phyloP scores from a whole-genome alignment of 2,888 invertebrate species.

The Morpho deidamia region DNA sequence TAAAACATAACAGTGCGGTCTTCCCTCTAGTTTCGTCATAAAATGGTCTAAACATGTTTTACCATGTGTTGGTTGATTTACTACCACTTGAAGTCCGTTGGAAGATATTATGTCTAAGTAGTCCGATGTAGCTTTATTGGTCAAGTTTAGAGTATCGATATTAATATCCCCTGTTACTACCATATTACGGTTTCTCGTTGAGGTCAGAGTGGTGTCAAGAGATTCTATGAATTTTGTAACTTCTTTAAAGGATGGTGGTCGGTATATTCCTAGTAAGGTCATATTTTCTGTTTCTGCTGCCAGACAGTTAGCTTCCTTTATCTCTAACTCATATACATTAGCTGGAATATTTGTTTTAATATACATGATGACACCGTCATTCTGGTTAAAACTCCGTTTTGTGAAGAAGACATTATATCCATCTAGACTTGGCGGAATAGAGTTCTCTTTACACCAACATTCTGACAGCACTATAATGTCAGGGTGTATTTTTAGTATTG shows the following conservation, averaged over 20 bases:
- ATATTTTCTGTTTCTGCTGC: background rate
- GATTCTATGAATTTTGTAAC: background rate
- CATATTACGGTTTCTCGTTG: background rate
- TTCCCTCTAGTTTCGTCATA: background rate
- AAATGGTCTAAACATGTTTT: background rate
- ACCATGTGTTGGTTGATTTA: background rate
- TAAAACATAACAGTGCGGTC: background rate
- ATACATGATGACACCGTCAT: no score
- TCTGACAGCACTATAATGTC: conserved; percentile 13
- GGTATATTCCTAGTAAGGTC: background rate
- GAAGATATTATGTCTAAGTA: background rate
- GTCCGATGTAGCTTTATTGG: background rate
- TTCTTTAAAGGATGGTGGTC: background rate
- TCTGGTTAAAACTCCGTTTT: background rate
- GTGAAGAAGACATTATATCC: background rate
- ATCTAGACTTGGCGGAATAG: background rate
- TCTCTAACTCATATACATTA: background rate
- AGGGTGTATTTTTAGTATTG: background rate
- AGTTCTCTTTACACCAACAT: conserved; percentile 1
- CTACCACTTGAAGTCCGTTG: background rate
- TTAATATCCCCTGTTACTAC: background rate
- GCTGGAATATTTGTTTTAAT: background rate
- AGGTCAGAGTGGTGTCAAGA: background rate
- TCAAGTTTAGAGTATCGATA: background rate
- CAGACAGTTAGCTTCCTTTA: background rate